These are phyloP conservation scores for Prolemur simus DNA, from an alignment of 2,113 vertebrate species.

Conservation along the genomic window DNA sequence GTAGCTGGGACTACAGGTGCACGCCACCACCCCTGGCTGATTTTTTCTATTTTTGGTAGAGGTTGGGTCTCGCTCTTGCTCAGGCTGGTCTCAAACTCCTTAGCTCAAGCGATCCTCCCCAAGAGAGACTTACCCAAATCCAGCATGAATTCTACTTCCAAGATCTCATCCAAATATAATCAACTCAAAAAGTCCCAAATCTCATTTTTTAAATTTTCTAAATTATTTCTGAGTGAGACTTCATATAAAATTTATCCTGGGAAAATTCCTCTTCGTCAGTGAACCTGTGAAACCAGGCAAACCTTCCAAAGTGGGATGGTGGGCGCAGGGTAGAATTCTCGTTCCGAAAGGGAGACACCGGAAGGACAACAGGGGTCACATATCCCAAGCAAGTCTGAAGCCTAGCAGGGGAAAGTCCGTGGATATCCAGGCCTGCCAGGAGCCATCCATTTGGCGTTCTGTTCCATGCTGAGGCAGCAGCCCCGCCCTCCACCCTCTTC, in stretches of 20 bases:
- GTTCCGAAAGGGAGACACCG: not conserved
- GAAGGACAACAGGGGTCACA: no score
- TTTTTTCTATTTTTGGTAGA: no score
- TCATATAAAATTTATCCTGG: not conserved
- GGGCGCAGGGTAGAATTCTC: not conserved
- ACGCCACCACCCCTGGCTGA: no score
- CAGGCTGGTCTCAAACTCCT: no score
- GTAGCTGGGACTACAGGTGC: no score
- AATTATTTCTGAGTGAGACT: not conserved
- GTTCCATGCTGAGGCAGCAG: no score
- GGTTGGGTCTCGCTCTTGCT: no score
- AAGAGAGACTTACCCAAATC: not conserved
- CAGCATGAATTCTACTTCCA: not conserved
- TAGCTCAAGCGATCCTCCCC: no score
- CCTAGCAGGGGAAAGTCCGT: not conserved
- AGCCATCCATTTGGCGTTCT: not conserved
- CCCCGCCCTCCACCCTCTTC: not conserved
- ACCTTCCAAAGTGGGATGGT: not conserved
- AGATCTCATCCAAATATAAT: not conserved
- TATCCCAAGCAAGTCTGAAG: not conserved
- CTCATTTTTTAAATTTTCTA: not conserved
- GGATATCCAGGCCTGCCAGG: not conserved
- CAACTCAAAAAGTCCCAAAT: not conserved
- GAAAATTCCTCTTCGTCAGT: not conserved
- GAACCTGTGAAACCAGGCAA: not conserved